Conservation (phyloP, 2,888 invertebrate genomes). For the Aspidiotus destructor region DNA sequence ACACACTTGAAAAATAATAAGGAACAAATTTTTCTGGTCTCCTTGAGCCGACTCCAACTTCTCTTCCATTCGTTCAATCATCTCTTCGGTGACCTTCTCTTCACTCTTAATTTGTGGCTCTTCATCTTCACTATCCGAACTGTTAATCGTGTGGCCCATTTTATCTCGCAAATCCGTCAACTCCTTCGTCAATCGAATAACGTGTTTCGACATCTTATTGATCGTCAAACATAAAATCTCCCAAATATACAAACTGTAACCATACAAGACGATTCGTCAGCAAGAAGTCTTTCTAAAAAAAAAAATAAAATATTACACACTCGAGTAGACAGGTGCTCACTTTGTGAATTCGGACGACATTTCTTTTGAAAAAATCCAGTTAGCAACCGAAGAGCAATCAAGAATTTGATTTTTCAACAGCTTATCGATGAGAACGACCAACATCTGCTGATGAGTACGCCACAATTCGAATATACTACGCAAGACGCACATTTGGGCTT, state of each 20-base stretch:
- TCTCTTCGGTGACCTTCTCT: conserved; percentile 65
- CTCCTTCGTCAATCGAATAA: conserved; percentile 57
- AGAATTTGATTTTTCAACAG: conserved; percentile 94
- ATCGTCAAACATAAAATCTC: conserved; percentile 92
- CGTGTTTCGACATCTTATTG: conserved; percentile 92
- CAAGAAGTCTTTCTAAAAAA: not conserved
- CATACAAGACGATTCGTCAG: not conserved
- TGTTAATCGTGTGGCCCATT: conserved; percentile 69
- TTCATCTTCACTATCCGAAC: conserved; percentile 66
- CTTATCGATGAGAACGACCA: conserved; percentile 91
- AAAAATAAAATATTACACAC: too few relatives aligned
- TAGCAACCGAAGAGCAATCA: conserved; percentile 92
- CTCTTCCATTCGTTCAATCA: conserved; percentile 92
- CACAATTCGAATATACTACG: conserved; percentile 91
- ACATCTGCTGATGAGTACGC: conserved; percentile 93
- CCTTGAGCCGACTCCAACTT: conserved; percentile 87
- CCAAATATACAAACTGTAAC: conserved; percentile 77
- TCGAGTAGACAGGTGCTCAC: conserved; percentile 42
- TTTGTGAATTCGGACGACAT: conserved; percentile 83
- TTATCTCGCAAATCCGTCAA: conserved; percentile 77
- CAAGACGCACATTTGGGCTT: conserved; percentile 88
- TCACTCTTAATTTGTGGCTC: conserved; percentile 42
- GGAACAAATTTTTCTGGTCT: conserved; percentile 91
- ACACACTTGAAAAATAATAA: conserved; percentile 82
- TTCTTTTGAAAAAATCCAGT: conserved; percentile 94